These are phyloP conservation scores for Mixornis gularis DNA, from an alignment of 2,113 vertebrate genomes.

Conservation along the genomic window DNA sequence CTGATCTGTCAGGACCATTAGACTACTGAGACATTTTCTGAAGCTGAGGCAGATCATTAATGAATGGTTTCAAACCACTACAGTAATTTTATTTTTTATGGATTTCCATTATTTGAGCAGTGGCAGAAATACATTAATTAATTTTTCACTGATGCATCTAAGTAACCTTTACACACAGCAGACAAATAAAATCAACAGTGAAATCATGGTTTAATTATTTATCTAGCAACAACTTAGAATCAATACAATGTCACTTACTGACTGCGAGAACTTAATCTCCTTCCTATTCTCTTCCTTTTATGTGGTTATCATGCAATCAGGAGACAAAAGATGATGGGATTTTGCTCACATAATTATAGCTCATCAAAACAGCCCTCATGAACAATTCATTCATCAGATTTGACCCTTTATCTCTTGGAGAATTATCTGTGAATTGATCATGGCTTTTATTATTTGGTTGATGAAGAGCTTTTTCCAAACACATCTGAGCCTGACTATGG, in stretches of 20 bases:
- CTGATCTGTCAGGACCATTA: neutral
- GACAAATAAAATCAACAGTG: conserved; percentile 44
- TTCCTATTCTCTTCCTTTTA: neutral
- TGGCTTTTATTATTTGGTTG: conserved; percentile 14
- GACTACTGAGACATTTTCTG: neutral
- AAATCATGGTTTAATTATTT: conserved; percentile 62
- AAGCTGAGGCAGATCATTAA: neutral
- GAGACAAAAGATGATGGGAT: neutral
- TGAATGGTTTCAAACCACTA: neutral
- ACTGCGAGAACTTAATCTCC: neutral
- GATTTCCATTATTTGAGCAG: conserved; percentile 12
- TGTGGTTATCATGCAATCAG: conserved; percentile 15
- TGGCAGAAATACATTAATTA: conserved; percentile 56
- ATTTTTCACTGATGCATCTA: conserved; percentile 45
- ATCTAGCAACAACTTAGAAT: conserved; percentile 52
- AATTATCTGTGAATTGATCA: conserved; percentile 3
- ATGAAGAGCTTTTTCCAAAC: conserved; percentile 21
- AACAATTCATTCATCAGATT: conserved; percentile 2
- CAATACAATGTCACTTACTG: neutral
- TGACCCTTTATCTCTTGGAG: neutral
- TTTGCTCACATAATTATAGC: conserved; percentile 9
- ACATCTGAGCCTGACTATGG: neutral
- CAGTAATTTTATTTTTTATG: conserved; percentile 29
- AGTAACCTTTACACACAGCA: conserved; percentile 42
- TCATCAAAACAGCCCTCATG: conserved; percentile 22